Percentiles rank a stretch among this genome's conserved stretches.
These are phyloP conservation scores for Cossypha polioptera DNA, from an alignment of 2,797 vertebrate species.

Conservation along the genomic window DNA sequence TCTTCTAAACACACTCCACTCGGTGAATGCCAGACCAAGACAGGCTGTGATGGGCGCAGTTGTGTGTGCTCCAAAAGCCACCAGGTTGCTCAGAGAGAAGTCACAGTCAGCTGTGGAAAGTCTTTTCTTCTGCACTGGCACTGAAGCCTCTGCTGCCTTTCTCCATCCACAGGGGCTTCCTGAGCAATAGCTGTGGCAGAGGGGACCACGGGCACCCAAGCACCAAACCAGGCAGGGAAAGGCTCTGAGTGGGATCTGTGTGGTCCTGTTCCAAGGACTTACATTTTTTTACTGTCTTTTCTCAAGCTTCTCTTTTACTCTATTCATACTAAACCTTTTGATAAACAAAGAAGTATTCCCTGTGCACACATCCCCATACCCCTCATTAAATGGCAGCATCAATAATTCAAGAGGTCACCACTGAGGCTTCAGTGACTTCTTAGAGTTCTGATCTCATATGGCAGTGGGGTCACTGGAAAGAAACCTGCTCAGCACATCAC, in stretches of 20 bases:
- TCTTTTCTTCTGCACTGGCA: neutral
- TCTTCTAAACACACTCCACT: neutral
- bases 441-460: constrained; percentile 15
- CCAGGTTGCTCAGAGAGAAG: neutral
- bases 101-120: neutral
- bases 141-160: neutral
- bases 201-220: neutral
- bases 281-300: neutral
- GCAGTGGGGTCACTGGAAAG: neutral
- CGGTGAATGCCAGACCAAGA: neutral
- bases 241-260: neutral
- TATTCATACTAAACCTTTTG: neutral
- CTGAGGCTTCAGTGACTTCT: constrained; percentile 1
- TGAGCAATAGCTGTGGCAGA: neutral
- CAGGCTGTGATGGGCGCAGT: neutral
- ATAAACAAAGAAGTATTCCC: constrained; percentile 9
- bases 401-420: constrained; percentile 51
- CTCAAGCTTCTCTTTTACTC: neutral
- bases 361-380: neutral
- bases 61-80: neutral
- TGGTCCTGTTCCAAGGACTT: neutral
- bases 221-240: neutral
- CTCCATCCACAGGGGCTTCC: neutral
- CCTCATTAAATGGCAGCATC: constrained; percentile 41
- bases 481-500: neutral